These are phyloP conservation scores for Fregetta grallaria DNA, from an alignment of 2,113 vertebrate genomes.

Conservation along the genomic window DNA sequence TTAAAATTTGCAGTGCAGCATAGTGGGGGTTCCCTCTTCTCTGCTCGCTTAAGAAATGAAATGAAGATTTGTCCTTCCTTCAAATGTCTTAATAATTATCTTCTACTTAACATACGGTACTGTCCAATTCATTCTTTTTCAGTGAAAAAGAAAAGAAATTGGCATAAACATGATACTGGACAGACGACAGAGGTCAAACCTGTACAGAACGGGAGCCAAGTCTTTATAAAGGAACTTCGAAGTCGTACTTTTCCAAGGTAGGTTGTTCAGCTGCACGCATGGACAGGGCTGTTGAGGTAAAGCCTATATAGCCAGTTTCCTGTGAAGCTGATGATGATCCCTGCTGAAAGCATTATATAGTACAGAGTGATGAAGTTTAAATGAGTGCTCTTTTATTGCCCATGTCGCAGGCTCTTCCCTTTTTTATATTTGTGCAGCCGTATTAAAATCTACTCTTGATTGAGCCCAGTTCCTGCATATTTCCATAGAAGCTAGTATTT, in stretches of 20 bases:
- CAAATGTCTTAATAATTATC: not conserved
- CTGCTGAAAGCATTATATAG: not conserved
- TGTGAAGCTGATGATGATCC: not conserved
- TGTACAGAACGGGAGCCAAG: slow-evolving; percentile 95
- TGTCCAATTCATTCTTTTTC: slow-evolving; percentile 3
- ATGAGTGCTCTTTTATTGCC: not conserved
- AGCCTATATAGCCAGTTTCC: too few relatives aligned
- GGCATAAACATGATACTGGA: slow-evolving; percentile 91
- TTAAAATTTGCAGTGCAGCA: not conserved
- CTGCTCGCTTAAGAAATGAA: not conserved
- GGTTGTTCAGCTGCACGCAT: not conserved
- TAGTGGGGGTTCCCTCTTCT: not conserved
- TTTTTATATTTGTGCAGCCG: not conserved
- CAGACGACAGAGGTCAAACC: slow-evolving; percentile 90
- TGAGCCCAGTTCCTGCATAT: not conserved
- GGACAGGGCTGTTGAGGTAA: not conserved
- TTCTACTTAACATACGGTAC: not conserved
- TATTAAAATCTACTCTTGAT: not conserved
- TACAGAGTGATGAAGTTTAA: not conserved
- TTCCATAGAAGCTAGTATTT: not conserved
- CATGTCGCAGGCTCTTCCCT: not conserved
- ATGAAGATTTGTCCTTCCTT: not conserved
- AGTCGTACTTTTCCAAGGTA: slow-evolving; percentile 97
- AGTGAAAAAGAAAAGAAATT: slow-evolving; percentile 99
- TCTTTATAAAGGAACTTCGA: slow-evolving; percentile 96